Evolutionary conservation across 1,140 invertebrate genomes (phyloP).

Genomic region (Tetramorium simillimum): DNA sequence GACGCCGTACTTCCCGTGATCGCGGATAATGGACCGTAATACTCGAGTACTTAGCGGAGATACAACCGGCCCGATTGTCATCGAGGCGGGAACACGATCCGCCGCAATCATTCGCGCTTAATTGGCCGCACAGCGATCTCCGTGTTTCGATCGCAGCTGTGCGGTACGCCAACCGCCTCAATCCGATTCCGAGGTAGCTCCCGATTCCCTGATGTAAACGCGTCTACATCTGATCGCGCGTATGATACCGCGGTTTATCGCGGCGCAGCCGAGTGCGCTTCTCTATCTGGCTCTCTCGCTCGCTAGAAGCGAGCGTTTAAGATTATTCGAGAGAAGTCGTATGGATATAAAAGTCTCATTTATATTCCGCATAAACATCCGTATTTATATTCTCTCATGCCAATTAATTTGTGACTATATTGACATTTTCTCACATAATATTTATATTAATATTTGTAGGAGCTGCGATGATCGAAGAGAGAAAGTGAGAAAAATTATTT

Average conservation of each 20-base stretch:
- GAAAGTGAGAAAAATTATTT: neutral
- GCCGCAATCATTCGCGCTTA: conserved; percentile 40
- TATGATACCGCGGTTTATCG: neutral
- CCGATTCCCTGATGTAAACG: conserved; percentile 17
- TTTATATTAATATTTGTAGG: neutral
- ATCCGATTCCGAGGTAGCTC: neutral
- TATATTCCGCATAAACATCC: neutral
- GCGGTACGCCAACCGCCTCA: neutral
- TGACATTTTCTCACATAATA: neutral
- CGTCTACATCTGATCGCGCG: conserved; percentile 14
- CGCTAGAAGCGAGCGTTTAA: neutral
- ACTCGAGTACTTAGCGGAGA: conserved; percentile 28
- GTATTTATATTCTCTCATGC: neutral
- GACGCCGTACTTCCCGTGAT: neutral
- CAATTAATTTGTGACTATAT: neutral
- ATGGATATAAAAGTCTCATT: neutral
- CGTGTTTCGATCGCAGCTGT: neutral
- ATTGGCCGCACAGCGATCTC: conserved; percentile 5
- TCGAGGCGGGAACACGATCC: conserved; percentile 33
- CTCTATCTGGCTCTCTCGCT: neutral
- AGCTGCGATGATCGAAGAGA: neutral
- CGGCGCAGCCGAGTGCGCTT: neutral
- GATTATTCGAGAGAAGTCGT: neutral
- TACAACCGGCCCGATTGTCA: conserved; percentile 24
- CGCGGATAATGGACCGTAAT: conserved; percentile 14